Evolutionary conservation across 2,888 invertebrate species (phyloP), one percentile per base, ranked within the genome.

Genomic region (Leptinotarsa haldemani): DNA sequence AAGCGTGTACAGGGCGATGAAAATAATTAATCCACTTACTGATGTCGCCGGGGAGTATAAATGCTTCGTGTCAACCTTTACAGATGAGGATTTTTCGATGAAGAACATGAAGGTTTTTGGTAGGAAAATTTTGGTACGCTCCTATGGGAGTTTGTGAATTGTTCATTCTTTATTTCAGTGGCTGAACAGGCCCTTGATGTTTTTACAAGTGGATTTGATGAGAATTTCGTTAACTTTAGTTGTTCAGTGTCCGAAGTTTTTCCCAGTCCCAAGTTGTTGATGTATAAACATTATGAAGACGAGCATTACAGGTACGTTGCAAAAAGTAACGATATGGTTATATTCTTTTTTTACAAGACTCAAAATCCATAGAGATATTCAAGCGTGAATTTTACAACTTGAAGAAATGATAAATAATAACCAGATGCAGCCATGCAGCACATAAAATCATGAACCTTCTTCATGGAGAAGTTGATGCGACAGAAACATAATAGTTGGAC

Each of bases 1-100:
- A 84, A 92, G 92, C 4, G 92, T 91, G 83, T 92, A 94, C 84
- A 88, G 94, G 71, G 94, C 94, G 1, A 88, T 95, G 70, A 91
- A 92, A 77, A 92, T 95, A 77, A 85, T 90, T 4, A 90, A 91
- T 76, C 94, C 93, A 0, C 91, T 92, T 2, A 91, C 92, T 1
- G 92, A 94, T 58, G 88, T 94, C 61, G 92, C 92, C 1, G 94
- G 94, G 0, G 92, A 92, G 82, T 94, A 94, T 83, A 92, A 92
- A 65, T 94, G 94, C 82, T 90, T 91, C 46, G 92, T 94, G 4
- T 92, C 93, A 18, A 91, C 93, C 0, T 91, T 92, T 82, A 87
- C 91, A 9, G 92, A 92, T 69, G 94, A 94, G 82, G 93, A 92
- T 82, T 91, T 91, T 81, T 89, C 88, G 81, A 90, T 90, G 3